Conservation (phyloP, 2,113 vertebrate genomes). For the Aptenodytes forsteri region DNA sequence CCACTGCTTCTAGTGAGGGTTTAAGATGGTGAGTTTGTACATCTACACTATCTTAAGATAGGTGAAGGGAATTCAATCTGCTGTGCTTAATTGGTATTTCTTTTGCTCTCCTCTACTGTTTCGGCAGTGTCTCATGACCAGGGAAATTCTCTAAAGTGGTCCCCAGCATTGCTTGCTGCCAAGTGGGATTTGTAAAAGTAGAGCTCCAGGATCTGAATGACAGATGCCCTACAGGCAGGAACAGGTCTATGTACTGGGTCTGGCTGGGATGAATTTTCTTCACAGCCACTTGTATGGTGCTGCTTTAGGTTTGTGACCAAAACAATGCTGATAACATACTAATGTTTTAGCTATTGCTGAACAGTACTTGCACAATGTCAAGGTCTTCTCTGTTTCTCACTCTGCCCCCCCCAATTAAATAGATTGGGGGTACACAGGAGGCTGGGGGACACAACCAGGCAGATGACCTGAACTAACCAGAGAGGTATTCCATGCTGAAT, state of each 20-base stretch:
- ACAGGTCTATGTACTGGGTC: rapidly evolving
- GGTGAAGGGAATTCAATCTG: background rate
- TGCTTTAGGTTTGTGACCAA: background rate
- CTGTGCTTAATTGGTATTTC: background rate
- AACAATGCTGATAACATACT: background rate
- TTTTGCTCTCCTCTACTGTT: background rate
- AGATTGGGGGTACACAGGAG: too few species aligned
- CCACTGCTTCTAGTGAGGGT: background rate
- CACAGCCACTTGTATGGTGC: rapidly evolving
- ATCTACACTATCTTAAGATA: rapidly evolving
- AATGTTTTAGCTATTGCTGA: background rate
- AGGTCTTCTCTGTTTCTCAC: background rate
- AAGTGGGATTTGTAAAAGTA: background rate
- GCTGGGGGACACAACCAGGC: rapidly evolving
- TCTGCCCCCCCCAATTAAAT: background rate
- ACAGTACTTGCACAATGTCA: background rate
- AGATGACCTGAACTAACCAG: rapidly evolving
- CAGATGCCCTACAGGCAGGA: background rate
- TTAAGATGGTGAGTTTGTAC: background rate
- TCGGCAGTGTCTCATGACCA: background rate
- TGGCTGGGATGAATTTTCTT: background rate
- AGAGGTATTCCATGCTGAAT: background rate
- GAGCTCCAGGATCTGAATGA: background rate
- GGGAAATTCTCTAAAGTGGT: background rate
- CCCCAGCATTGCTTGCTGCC: background rate